A percentile compares a stretch with the other conserved stretches of the same genome.
phyloP scores from a whole-genome alignment of 2,888 invertebrate genomes.

The Scaptomyza tumidula region DNA sequence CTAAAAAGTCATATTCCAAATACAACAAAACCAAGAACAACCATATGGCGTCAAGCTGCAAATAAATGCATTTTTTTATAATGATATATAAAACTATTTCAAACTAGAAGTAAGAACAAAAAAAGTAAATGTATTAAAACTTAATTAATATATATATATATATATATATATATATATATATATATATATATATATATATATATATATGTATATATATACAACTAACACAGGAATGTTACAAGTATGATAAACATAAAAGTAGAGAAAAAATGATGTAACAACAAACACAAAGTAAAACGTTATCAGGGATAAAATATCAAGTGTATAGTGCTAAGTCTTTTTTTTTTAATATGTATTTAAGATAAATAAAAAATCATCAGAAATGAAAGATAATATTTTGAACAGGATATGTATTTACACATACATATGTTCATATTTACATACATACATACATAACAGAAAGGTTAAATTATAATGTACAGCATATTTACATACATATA shows the following conservation, averaged over 20 bases:
- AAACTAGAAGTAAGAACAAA: constrained; percentile 29
- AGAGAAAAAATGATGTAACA: constrained; percentile 42
- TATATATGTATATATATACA: background rate
- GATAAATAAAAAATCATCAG: constrained; percentile 59
- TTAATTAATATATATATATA: constrained; percentile 23
- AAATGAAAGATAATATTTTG: constrained; percentile 51
- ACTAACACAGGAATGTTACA: constrained; percentile 56
- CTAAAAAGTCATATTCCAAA: constrained; percentile 71
- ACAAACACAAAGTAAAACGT: constrained; percentile 71
- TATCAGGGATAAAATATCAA: constrained; percentile 79
- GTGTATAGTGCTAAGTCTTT: constrained; percentile 68
- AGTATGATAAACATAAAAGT: constrained; percentile 49
- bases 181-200: background rate
- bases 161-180: background rate
- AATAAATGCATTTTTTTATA: constrained; percentile 40
- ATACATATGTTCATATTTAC: constrained; percentile 39
- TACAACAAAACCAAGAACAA: constrained; percentile 57
- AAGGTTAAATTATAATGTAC: constrained; percentile 6
- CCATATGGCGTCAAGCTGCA: constrained; percentile 42
- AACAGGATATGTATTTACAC: constrained; percentile 34
- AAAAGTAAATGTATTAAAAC: constrained; percentile 49
- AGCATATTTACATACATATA: constrained; percentile 27
- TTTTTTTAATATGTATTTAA: constrained; percentile 53
- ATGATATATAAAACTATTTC: constrained; percentile 14
- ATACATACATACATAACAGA: constrained; percentile 19